Evolutionary conservation across 2,113 vertebrate genomes (phyloP), one percentile per base, ranked within the genome.

Genomic region (Tetraodon nigroviridis): DNA sequence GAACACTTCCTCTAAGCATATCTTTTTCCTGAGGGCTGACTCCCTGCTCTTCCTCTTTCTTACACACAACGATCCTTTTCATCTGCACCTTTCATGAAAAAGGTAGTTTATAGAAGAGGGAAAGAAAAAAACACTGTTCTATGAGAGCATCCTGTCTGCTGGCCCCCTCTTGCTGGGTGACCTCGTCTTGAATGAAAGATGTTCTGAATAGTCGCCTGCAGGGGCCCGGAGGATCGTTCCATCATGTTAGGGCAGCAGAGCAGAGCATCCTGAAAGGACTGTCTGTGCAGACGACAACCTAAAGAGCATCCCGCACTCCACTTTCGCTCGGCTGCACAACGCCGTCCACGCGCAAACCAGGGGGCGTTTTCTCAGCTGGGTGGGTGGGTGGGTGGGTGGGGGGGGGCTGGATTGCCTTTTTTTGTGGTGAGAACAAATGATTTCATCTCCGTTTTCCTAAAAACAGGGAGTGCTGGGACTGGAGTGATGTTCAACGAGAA

Each of bases 401-500:
- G 24, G 24, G 32, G 1, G 11, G 6, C 1, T 44, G 24, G 58
- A 55, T 27, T 27, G 51, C 18, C 27, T 13, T 4, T 48, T 55
- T 61, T 20, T 5, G 16, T 20, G 47, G 4, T 5, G 8, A 0
- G 2, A 3, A 16, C 8, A 42, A 17, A 14, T 52, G n/a, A 37
- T 63, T 57, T 53, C 73, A 59, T 52, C 3, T 48, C 19, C 78
- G 46, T 69, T 24, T 75, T 53, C 64, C 14, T n/a, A n/a, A n/a
- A 4, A 71, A 80, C 80, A 90, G 89, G 89, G 61, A 90, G 89
- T 17, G 87, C 89, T 22, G 89, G 89, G 44, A 90, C 89, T 18
- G 84, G 85, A 0, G 94, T 96, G 64, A 93, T 92, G 89, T 95
- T 96, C 86, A 96, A 95, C 0, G 93, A 94, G 75, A 93, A 95